These are phyloP conservation scores for Rhinella marina DNA, from an alignment of 2,797 vertebrate species.

Conservation along the genomic window DNA sequence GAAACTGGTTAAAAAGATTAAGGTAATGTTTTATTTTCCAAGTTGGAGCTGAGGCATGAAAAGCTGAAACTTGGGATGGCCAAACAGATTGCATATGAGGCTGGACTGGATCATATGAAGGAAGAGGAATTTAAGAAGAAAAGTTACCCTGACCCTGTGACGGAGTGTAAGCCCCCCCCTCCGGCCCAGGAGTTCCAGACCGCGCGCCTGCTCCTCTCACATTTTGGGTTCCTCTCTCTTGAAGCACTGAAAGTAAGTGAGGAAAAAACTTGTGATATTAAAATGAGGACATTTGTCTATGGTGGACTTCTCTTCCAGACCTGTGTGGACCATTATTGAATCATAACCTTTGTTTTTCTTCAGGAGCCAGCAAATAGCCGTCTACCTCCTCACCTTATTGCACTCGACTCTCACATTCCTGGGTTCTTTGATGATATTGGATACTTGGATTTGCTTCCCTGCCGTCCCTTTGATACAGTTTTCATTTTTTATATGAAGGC, in stretches of 20 bases:
- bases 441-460: conserved; percentile 85
- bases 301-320: background rate
- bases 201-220: conserved; percentile 89
- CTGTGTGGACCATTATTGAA: background rate
- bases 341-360: conserved; percentile 33
- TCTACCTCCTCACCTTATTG: conserved; percentile 87
- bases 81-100: conserved; percentile 85
- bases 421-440: conserved; percentile 89
- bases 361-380: conserved; percentile 89
- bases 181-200: conserved; percentile 87
- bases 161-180: conserved; percentile 81
- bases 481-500: conserved; percentile 92
- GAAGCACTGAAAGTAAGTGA: conserved; percentile 90
- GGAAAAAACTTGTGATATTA: background rate
- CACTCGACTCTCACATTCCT: conserved; percentile 85
- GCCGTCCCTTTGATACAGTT: conserved; percentile 87
- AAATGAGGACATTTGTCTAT: too few species aligned
- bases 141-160: conserved; percentile 80
- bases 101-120: conserved; percentile 81
- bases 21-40: background rate
- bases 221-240: conserved; percentile 90
- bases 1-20: background rate
- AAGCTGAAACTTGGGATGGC: conserved; percentile 81
- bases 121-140: conserved; percentile 85
- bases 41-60: conserved; percentile 86